A percentile compares a stretch with the other conserved stretches of the same genome.
Conservation (phyloP, 2,888 invertebrate species). For the Drosophila anomalipes region DNA sequence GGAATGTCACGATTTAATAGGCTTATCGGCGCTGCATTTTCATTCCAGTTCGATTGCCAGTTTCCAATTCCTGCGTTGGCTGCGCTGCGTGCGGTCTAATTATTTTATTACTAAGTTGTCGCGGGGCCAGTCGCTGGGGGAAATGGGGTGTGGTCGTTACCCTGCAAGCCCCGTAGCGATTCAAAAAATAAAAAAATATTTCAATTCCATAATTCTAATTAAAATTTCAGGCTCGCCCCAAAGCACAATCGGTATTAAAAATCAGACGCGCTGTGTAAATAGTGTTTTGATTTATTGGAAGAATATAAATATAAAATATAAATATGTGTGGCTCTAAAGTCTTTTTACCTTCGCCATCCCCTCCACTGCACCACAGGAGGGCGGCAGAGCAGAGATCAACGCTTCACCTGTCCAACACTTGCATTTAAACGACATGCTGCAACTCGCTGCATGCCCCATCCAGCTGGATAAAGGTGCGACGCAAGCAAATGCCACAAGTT, state of each 20-base stretch:
- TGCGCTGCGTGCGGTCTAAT: constrained; percentile 77
- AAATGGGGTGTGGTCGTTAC: constrained; percentile 32
- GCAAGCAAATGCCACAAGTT: constrained; percentile 32
- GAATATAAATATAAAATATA: constrained; percentile 45
- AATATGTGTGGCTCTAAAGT: constrained; percentile 61
- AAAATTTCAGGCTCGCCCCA: constrained; percentile 63
- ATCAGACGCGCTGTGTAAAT: constrained; percentile 39
- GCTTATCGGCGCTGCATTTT: constrained; percentile 67
- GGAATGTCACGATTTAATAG: constrained; percentile 81
- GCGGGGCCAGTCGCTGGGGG: constrained; percentile 8
- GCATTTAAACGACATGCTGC: constrained; percentile 50
- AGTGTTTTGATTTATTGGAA: constrained; percentile 69
- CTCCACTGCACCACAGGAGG: constrained; percentile 24
- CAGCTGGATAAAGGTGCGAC: constrained; percentile 41
- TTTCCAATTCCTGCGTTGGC: constrained; percentile 56
- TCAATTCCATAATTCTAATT: constrained; percentile 65
- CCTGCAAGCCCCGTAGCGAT: background rate
- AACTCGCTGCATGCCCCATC: constrained; percentile 14
- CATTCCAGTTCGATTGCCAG: constrained; percentile 21
- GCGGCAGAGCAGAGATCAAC: constrained; percentile 8
- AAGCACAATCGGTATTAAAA: constrained; percentile 54
- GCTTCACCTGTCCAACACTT: constrained; percentile 68
- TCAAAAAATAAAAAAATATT: constrained; percentile 12
- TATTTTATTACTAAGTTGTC: constrained; percentile 75
- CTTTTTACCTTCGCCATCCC: background rate